Evolutionary conservation across 2,888 invertebrate species (phyloP), one percentile per base, ranked within the genome.

Genomic region (Drosophila nr. perissopoda): DNA sequence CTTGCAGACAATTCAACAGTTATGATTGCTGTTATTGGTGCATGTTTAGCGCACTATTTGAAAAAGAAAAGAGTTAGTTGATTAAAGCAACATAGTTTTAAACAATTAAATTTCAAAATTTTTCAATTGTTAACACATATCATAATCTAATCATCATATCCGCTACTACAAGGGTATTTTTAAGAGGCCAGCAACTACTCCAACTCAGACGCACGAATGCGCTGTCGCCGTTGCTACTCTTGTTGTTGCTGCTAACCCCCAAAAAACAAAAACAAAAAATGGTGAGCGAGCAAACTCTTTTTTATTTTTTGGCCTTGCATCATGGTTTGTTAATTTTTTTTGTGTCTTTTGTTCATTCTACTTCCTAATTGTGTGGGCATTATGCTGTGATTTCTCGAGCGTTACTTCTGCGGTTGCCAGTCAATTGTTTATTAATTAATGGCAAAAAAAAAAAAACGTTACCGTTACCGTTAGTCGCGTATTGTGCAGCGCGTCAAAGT

Each of bases 331-430:
- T 66, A 59, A 57, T 62, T 74, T 66, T 38, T 13, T 4, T 18
- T 25, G 2, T 45, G 16, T 49, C 27, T 27, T 51, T 31, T 29
- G 40, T 52, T 63, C 59, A 74, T 66, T 67, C 68, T 71, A 81
- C 66, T 89, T 89, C 88, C 90, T 80, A 86, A 81, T 83, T 80
- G 76, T 79, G 90, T 78, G 76, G 90, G 82, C 79, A 74, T 80
- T 61, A 73, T 80, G 70, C 67, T 72, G 83, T 88, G 88, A 83
- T 85, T 88, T 76, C 76, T 82, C 69, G 59, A 72, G 82, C 83
- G 76, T 86, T 66, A 65, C 63, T 59, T 75, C 74, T 57, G 51
- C 21, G 36, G 65, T 67, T 80, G 69, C 79, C 62, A 79, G 45
- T 48, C 68, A 80, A 78, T 68, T 71, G 74, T 82, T 82, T 82